Base-by-base conservation (phyloP, 1,140 invertebrate genomes). In the Melanaphis sacchari region DNA sequence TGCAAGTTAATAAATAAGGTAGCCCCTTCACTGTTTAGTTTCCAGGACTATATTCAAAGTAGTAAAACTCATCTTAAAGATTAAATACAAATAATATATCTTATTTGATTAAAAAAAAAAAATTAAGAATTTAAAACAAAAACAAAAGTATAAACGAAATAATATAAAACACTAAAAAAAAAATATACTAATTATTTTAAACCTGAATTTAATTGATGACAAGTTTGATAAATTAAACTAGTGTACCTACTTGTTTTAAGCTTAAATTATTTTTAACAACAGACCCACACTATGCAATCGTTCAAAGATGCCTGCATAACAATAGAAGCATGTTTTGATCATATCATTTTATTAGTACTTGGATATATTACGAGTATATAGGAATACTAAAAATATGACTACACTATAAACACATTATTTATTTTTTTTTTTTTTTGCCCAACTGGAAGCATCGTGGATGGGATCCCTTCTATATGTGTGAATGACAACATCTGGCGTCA, bases 401-500 rank as follows among this genome's bases (percentile, higher is more conserved):
- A 49, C 36, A 84, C 46, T 6, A 26, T 54, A 59, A 8, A 43
- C 24, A 46, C 43, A 8, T 88, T 90, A 54, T 52, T 89, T 43
- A 84, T 92, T 92, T 89, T 43, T 92, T 92, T 92, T 76, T 90
- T 90, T 90, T 90, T 81, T 81, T 81, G 66, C n/a, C 76, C 91
- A 85, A 93, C 91, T 84, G 91, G 91, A 85, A 40, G 91, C n/a
- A 81, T 36, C 81, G 91, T 40, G 43, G 46, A 49, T 43, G 91
- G 24, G 43, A 81, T 82, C 91, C 81, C 91, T 93, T 81, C 76
- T 82, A 52, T 26, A 76, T 36, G 41, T 91, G 91, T 85, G 91
- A 93, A 66, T 36, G 24, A 84, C 46, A 85, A 93, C 91, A 93
- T 93, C 91, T 93, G 91, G 91, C 91, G 81, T 84, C 91, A 93